phyloP scores from a whole-genome alignment of 1,140 invertebrate genomes.

The Drosophila sechellia region DNA sequence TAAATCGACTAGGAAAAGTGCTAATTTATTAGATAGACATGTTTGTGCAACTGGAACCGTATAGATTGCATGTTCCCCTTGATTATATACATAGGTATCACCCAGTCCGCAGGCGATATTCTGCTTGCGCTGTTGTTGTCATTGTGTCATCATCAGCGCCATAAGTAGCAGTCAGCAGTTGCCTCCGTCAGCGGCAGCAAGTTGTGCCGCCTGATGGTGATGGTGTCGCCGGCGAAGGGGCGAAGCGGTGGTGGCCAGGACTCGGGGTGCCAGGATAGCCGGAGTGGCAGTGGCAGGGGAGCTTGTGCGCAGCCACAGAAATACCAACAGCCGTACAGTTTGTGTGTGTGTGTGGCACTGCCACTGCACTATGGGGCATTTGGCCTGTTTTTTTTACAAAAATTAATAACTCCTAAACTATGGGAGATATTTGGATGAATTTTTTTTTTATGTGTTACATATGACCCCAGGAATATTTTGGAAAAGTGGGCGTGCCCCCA shows the following conservation, averaged over 20 bases:
- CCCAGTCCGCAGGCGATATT: background rate
- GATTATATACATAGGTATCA: slow-evolving; percentile 8
- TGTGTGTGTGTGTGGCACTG: slow-evolving; percentile 15
- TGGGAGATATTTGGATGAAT: too few species aligned
- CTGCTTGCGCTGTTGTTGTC: slow-evolving; percentile 60
- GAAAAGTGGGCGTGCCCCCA: too few species aligned
- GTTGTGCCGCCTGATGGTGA: slow-evolving; percentile 67
- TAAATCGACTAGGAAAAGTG: too few species aligned
- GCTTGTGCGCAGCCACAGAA: slow-evolving; percentile 67
- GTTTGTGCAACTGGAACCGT: too few species aligned
- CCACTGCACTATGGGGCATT: too few species aligned
- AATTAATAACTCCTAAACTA: too few species aligned
- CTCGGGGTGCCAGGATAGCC: slow-evolving; percentile 7
- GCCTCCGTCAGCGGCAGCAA: slow-evolving; percentile 65
- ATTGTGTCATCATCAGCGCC: slow-evolving; percentile 80
- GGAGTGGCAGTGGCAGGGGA: slow-evolving; percentile 9
- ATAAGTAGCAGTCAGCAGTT: slow-evolving; percentile 76
- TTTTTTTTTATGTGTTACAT: too few species aligned
- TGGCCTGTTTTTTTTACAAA: too few species aligned
- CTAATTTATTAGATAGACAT: too few species aligned
- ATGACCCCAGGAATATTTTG: too few species aligned
- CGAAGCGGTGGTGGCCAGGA: background rate
- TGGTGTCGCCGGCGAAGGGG: slow-evolving; percentile 45
- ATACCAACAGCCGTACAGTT: slow-evolving; percentile 53
- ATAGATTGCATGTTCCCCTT: too few species aligned